Base-by-base conservation (phyloP, 2,113 vertebrate species). In the Cygnus buccinator region DNA sequence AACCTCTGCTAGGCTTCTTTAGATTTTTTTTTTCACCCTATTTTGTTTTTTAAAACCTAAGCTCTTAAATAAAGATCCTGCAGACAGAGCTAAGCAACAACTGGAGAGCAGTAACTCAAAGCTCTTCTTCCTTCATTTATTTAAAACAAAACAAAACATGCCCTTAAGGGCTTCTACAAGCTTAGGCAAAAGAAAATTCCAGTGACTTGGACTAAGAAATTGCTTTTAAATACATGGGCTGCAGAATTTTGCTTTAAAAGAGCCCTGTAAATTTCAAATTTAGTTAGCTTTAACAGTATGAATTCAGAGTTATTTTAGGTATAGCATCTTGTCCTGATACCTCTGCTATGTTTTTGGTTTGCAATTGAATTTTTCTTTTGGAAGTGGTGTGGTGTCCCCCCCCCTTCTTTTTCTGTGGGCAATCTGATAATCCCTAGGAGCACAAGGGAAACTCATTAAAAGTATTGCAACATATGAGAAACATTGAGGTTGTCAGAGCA, bases 401-500 rank as follows among this genome's bases (percentile, higher is more conserved):
- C 0, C 57, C 0, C 0, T 18, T 83, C 5, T 70, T n/a, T 44
- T 92, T 93, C 71, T 80, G 15, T 88, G 93, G 94, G 89, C 89
- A 95, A 6, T 73, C 73, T 87, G 62, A 61, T 74, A 89, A 89
- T 59, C 73, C 86, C 80, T 66, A 76, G 83, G 58, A 84, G 92
- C 84, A 63, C 43, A 78, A 89, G 90, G 84, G 94, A 93, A 96
- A 68, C 84, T 87, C 84, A 79, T 81, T 89, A 92, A 93, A 77
- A 94, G 72, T 90, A 72, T 66, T 89, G 71, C 93, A 94, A 54
- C 74, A 55, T 80, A 31, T 50, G 81, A 94, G 89, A 93, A 94
- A 58, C 58, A 79, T 43, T 72, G 75, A 90, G 84, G 85, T 59
- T 96, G 94, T 93, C 79, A 65, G 92, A 94, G 65, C 81, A 67